phyloP scores from a whole-genome alignment of 1,140 invertebrate genomes.

The Papilio helenus region DNA sequence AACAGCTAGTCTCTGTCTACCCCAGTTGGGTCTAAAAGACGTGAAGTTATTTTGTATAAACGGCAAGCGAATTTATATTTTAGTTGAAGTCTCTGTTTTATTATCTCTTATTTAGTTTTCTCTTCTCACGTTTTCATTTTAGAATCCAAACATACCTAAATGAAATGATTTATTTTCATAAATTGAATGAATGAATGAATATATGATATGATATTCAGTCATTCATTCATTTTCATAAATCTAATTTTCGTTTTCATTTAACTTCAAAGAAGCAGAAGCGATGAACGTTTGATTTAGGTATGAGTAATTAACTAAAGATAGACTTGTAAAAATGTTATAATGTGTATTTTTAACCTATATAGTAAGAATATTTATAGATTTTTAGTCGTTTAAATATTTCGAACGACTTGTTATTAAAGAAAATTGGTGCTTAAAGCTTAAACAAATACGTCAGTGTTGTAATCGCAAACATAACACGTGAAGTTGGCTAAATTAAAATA shows the following conservation, averaged over 20 bases:
- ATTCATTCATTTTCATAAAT: slow-evolving; percentile 51
- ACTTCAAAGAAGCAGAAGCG: slow-evolving; percentile 45
- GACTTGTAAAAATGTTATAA: slow-evolving; percentile 83
- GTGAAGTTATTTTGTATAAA: slow-evolving; percentile 48
- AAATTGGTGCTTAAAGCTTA: slow-evolving; percentile 83
- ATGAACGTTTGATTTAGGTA: slow-evolving; percentile 60
- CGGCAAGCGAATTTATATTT: slow-evolving; percentile 48
- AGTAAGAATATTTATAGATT: slow-evolving; percentile 83
- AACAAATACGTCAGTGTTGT: slow-evolving; percentile 67
- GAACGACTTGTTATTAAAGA: slow-evolving; percentile 83
- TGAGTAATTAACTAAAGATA: slow-evolving; percentile 67
- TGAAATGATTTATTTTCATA: too few species aligned
- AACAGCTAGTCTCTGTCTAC: not conserved
- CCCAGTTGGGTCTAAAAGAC: not conserved
- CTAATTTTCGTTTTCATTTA: slow-evolving; percentile 43
- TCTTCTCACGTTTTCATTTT: slow-evolving; percentile 50
- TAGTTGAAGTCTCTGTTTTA: slow-evolving; percentile 55
- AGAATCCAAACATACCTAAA: slow-evolving; percentile 53
- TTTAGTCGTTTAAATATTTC: slow-evolving; percentile 83
- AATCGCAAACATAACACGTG: not conserved
- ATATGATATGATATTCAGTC: too few species aligned
- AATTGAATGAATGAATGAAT: too few species aligned
- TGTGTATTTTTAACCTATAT: slow-evolving; percentile 83
- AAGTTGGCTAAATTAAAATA: not conserved
- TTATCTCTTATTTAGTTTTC: slow-evolving; percentile 47